Conservation (phyloP, 2,888 invertebrate species). For the Tipula unca region DNA sequence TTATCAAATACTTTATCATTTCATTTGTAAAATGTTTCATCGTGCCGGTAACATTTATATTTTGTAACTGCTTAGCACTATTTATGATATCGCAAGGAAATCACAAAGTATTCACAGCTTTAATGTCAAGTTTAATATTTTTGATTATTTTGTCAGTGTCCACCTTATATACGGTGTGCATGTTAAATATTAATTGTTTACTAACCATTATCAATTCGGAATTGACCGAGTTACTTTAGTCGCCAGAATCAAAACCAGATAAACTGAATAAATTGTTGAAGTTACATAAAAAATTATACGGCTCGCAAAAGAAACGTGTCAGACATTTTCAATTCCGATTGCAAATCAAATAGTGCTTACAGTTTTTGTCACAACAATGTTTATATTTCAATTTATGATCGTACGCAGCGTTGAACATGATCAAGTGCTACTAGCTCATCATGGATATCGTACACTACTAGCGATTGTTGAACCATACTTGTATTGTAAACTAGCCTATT, state of each 20-base stretch:
- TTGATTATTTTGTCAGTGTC: not conserved
- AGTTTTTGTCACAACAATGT: not conserved
- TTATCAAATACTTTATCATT: not conserved
- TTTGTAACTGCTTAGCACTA: not conserved
- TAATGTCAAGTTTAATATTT: not conserved
- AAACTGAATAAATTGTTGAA: not conserved
- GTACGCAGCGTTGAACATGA: not conserved
- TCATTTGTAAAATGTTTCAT: not conserved
- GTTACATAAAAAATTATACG: not conserved
- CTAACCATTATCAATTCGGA: not conserved
- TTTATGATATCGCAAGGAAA: not conserved
- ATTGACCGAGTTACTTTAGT: not conserved
- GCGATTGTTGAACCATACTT: not conserved
- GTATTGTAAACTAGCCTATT: not conserved
- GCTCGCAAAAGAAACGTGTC: not conserved
- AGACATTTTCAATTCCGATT: not conserved
- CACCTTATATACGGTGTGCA: not conserved
- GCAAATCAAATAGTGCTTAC: not conserved
- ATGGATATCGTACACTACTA: not conserved
- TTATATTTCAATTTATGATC: not conserved
- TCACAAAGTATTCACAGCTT: not conserved
- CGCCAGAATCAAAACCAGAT: not conserved
- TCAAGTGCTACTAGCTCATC: not conserved
- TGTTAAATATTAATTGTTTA: not conserved
- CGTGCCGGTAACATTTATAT: not conserved